A percentile compares a stretch with the other conserved stretches of the same genome.
phyloP scores from a whole-genome alignment of 2,113 vertebrate species.

The Oreochromis aureus region DNA sequence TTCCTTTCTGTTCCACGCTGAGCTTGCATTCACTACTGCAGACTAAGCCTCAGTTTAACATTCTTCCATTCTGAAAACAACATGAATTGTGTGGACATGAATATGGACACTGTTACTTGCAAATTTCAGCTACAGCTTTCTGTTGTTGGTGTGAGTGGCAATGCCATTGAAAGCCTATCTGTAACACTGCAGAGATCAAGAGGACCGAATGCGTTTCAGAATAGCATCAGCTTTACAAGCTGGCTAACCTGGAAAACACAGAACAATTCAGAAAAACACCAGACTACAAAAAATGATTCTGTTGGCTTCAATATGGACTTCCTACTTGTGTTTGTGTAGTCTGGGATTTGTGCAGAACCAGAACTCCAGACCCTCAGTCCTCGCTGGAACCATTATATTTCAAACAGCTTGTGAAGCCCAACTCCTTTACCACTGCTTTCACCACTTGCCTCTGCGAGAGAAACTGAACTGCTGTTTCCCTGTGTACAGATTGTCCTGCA shows the following conservation, averaged over 20 bases:
- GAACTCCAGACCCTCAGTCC: background rate
- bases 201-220: background rate
- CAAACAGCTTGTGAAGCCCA: background rate
- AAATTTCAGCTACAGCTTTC: background rate
- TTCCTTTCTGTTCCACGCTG: background rate
- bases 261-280: background rate
- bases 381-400: background rate
- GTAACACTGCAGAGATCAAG: background rate
- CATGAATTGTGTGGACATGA: background rate
- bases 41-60: background rate
- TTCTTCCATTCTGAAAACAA: background rate
- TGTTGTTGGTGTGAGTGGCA: background rate
- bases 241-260: background rate
- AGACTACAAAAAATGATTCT: background rate
- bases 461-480: background rate
- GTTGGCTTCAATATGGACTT: background rate
- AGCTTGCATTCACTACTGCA: background rate
- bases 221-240: background rate
- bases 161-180: background rate
- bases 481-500: background rate
- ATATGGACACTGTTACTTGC: background rate
- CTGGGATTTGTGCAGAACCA: background rate
- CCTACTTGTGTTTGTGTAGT: background rate
- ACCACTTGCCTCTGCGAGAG: background rate
- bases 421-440: background rate